Evolutionary conservation across 92 coral and sea anemone species (phyloP).

Genomic region (Parazoanthus atlanticus): DNA sequence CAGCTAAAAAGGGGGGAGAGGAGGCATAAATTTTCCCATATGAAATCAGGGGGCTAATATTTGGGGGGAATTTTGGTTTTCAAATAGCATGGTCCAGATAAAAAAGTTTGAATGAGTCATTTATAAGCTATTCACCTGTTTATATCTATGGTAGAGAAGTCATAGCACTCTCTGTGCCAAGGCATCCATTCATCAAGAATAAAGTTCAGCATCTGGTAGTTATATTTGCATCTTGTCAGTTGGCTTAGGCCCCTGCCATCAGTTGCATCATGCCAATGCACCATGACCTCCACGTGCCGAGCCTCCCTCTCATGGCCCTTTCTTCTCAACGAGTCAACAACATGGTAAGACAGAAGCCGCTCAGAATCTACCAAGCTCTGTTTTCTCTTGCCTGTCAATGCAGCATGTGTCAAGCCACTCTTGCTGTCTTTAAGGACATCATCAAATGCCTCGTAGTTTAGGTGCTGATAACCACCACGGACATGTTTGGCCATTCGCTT

Average conservation of each 20-base stretch:
- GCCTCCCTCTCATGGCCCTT: conserved; percentile 67
- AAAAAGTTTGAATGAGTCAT: conserved; percentile 1
- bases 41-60: too few species aligned
- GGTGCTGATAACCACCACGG: too few species aligned
- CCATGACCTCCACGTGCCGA: conserved; percentile 44
- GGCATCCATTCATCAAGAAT: conserved; percentile 47
- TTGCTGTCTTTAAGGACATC: conserved; percentile 53
- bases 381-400: conserved; percentile 61
- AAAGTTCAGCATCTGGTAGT: conserved; percentile 32
- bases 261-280: conserved; percentile 70
- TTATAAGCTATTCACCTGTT: conserved; percentile 28
- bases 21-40: too few species aligned
- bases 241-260: conserved; percentile 69
- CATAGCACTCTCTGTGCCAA: conserved; percentile 29
- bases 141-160: conserved; percentile 42
- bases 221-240: conserved; percentile 19
- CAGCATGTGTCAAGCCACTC: conserved; percentile 74
- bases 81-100: too few species aligned
- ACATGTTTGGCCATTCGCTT: too few species aligned
- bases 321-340: conserved; percentile 32
- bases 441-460: conserved; percentile 68
- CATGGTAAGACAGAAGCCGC: conserved; percentile 54
- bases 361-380: conserved; percentile 63
- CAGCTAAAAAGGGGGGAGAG: too few species aligned
- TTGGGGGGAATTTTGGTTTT: too few species aligned